Evolutionary conservation across 2,888 invertebrate species (phyloP), one percentile per base, ranked within the genome.

Genomic region (Nephrotoma appendiculata): DNA sequence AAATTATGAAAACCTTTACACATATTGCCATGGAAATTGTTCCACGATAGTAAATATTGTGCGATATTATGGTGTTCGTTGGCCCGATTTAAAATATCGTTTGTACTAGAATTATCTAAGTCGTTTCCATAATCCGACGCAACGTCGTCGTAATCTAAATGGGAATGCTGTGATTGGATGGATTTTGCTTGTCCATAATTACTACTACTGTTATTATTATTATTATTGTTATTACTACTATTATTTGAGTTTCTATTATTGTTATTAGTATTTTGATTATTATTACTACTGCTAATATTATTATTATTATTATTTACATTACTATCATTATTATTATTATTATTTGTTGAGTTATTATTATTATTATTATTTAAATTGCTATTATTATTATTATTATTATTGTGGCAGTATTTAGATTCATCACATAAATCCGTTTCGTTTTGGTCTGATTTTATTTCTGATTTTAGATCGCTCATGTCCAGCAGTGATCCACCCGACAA

Each of bases 21-120:
- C 94, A 95, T 94, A 89, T 95, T 95, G 87, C 94, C 94, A 91
- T 95, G 94, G 92, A 95, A 95, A 91, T 95, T 95, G 92, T 95
- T 95, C 95, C 95, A 95, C 90, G 95, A 94, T 91, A 95, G 91
- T 91, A 95, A 94, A 84, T 84, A 84, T 84, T 92, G 92, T 88
- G 91, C 92, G 87, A 92, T 92, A 86, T 91, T 91, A 85, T 91
- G 91, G 89, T 91, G 91, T 89, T 92, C 91, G 15, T 86, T 86
- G 41, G 86, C 57, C n/a, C 52, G n/a, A 48, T 57, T 52, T 57
- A 86, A 15, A 44, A 86, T 86, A 12, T 86, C 86, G 19, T 44
- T 45, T 9, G 44, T 45, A 42, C 86, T 86, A 7, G 52, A 57
- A 86, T 86, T 57, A 31, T 52, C 86, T 52, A 44, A 41, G 6